Evolutionary conservation across 1,140 invertebrate genomes (phyloP), one percentile per base, ranked within the genome.

Genomic region (Tetramorium simillimum): DNA sequence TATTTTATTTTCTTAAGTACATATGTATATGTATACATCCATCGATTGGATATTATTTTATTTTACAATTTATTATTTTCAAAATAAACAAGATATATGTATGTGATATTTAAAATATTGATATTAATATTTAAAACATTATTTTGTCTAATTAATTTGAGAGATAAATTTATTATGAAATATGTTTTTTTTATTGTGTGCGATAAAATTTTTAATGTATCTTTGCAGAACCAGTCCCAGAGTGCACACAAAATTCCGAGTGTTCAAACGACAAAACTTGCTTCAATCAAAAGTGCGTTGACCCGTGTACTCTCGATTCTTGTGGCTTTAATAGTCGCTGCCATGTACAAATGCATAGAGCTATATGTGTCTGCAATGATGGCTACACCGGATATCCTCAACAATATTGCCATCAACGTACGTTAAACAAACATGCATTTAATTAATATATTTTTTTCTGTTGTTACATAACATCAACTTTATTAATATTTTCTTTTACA

Each of bases 371-470:
- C 0, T 99, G 98, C 93, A 96, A 97, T 86, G 97, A 98, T 89
- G 98, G 97, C 10, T 98, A 97, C 90, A 97, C 97, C 91, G 98
- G 98, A 93, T 98, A 98, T 94, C 97, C 98, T 24, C 96, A 98
- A 88, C 96, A 96, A 65, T 96, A 97, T 89, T 98, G 98, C 93
- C 96, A 97, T 89, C 96, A 97, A 95, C 96, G 97, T 97, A 96
- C 92, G 95, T 93, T n/a, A n/a, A 6, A 53, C 37, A 63, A 51
- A 80, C 56, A 76, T 10, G 0, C 33, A 73, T 37, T 49, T 40
- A 24, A 33, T 40, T 37, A 2, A 24, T 6, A 51, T 6, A 75
- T 72, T n/a, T 56, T 89, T 63, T 56, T 28, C 5, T 49, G 6
- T 40, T 78, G 70, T 72, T 43, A 24, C 16, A 28, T 46, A 24